Evolutionary conservation across 2,797 vertebrate genomes (phyloP).

Genomic region (Australoheros facetus): DNA sequence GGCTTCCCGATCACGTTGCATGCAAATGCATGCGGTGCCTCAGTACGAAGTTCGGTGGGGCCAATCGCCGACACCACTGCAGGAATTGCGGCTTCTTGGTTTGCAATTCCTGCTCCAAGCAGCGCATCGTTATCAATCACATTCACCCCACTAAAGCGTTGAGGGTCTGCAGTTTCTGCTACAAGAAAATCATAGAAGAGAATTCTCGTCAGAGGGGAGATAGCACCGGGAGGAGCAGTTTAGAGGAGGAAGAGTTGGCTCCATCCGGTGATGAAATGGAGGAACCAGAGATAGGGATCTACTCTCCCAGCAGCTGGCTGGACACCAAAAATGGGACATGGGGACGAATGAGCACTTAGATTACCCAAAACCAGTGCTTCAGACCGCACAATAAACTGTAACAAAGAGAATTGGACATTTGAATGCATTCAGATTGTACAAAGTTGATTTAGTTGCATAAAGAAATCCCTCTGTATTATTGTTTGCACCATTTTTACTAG

Average conservation of each 20-base stretch:
- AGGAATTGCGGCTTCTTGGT: slow-evolving; percentile 91
- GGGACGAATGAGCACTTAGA: not conserved
- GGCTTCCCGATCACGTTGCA: slow-evolving; percentile 88
- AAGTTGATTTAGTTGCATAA: not conserved
- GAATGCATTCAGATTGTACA: not conserved
- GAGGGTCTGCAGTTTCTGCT: slow-evolving; percentile 86
- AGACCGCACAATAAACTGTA: too few species aligned
- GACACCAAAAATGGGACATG: not conserved
- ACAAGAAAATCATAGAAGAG: slow-evolving; percentile 55
- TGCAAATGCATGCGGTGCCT: slow-evolving; percentile 94
- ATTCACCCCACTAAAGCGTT: slow-evolving; percentile 83
- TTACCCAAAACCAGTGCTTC: not conserved
- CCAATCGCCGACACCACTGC: slow-evolving; percentile 90
- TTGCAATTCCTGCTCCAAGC: slow-evolving; percentile 87
- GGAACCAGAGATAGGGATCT: slow-evolving; percentile 70
- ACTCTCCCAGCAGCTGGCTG: slow-evolving; percentile 30
- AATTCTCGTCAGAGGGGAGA: slow-evolving; percentile 20
- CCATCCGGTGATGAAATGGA: slow-evolving; percentile 55
- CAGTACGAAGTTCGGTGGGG: slow-evolving; percentile 74
- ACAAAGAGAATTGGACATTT: not conserved
- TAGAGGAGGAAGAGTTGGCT: slow-evolving; percentile 62
- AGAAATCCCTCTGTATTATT: not conserved
- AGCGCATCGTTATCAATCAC: slow-evolving; percentile 78
- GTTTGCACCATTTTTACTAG: not conserved
- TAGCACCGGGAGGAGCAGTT: slow-evolving; percentile 28